phyloP scores from a whole-genome alignment of 2,113 vertebrate species.

The Silurus asotus region DNA sequence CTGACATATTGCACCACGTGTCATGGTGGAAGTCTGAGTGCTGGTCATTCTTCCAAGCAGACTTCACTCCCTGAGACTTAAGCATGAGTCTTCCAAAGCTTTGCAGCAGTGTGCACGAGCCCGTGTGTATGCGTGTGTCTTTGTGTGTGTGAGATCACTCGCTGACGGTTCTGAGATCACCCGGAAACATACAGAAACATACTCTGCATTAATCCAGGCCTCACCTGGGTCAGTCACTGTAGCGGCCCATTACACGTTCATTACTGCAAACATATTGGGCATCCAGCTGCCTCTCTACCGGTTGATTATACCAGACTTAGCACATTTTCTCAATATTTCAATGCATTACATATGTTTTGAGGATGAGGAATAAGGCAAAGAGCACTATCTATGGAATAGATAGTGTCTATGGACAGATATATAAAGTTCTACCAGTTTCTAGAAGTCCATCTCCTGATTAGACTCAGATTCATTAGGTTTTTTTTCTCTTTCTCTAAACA shows the following conservation, averaged over 20 bases:
- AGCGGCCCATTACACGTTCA: constrained; percentile 7
- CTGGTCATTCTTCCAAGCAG: constrained; percentile 26
- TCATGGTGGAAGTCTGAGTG: constrained; percentile 11
- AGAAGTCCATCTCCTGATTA: background rate
- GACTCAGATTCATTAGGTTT: background rate
- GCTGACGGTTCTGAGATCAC: background rate
- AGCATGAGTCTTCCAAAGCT: constrained; percentile 9
- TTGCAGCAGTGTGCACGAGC: background rate
- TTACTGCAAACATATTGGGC: background rate
- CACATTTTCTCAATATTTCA: background rate
- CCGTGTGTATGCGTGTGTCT: background rate
- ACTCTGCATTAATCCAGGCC: constrained; percentile 24
- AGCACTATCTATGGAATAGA: background rate
- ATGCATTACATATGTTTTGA: background rate
- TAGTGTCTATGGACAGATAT: no score
- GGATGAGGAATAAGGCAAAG: background rate
- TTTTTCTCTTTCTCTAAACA: background rate
- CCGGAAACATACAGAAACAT: constrained; percentile 23
- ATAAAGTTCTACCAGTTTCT: background rate
- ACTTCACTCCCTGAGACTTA: constrained; percentile 12
- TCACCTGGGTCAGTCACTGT: constrained; percentile 1
- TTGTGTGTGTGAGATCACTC: background rate
- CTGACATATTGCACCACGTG: constrained; percentile 49
- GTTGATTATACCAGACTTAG: background rate
- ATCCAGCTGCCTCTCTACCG: background rate